Base-by-base conservation (phyloP, 1,140 invertebrate genomes). In the Bursaphelenchus mucronatus region DNA sequence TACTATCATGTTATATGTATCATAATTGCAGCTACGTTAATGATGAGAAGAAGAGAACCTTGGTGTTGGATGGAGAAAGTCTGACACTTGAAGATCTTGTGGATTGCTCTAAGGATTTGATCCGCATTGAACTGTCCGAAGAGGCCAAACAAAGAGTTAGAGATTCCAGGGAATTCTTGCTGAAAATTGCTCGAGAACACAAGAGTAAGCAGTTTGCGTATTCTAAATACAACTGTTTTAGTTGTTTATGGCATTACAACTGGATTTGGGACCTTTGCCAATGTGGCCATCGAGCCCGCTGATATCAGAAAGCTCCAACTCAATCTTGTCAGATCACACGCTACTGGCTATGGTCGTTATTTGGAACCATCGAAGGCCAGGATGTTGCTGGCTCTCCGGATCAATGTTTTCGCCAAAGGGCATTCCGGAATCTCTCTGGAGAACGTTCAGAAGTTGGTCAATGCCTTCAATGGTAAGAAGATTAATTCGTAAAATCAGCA, bases 201-300 rank as follows among this genome's bases (percentile, higher is more conserved):
- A 61, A 66, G 74, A 69, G 77, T 79, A 72, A 47, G 6, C 13
- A 30, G 11, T n/a, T 53, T 65, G 13, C 0, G 9, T 40, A 46
- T 56, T 58, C 21, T 39, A 17, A 4, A 19, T 57, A 13, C 19
- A 30, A 13, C n/a, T 7, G 21, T 74, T 72, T 49, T 50, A 72
- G 70, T 70, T 64, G 88, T 88, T 7, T 89, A 89, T 80, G 88
- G 88, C 17, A 87, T 89, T 44, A 89, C 88, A 6, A 89, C 88
- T n/a, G 88, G 88, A 43, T 89, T 89, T 80, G 88, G 88, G 58
- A 89, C 88, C 67, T 89, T 89, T 83, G 87, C 88, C 0, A 83
- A 84, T 7, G 86, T 85, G 1, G 81, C 84, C 8, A 88, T 89
- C 58, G 75, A 81, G 17, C 82, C 82, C 15, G 85, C 87, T 54